These are phyloP conservation scores for Loriculus beryllinus DNA, from an alignment of 2,797 vertebrate species.

Conservation along the genomic window DNA sequence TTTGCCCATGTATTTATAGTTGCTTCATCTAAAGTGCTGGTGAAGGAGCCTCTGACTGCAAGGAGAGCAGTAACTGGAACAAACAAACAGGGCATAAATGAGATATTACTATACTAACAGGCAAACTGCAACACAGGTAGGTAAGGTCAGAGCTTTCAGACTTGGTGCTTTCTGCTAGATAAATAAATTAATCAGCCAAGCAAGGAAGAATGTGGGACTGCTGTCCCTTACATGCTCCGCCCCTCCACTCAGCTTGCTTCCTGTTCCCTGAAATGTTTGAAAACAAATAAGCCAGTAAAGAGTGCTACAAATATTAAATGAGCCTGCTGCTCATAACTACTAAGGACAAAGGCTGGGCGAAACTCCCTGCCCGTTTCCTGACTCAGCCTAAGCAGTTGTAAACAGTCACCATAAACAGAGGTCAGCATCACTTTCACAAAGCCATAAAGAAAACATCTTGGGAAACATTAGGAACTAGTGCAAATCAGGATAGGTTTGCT, in stretches of 20 bases:
- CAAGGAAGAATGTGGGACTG: background rate
- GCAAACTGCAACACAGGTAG: background rate
- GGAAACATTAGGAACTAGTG: background rate
- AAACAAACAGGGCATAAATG: background rate
- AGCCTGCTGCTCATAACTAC: background rate
- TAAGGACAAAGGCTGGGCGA: background rate
- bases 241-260: background rate
- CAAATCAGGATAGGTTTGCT: background rate
- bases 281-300: background rate
- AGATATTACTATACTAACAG: background rate
- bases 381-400: no score
- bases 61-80: background rate
- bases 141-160: background rate
- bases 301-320: background rate
- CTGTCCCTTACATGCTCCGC: background rate
- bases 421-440: background rate
- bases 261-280: background rate
- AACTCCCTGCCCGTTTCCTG: background rate
- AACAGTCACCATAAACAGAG: fast-evolving
- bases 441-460: background rate
- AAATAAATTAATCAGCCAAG: background rate
- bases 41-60: background rate
- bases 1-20: background rate
- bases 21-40: background rate
- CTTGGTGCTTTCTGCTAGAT: background rate